A percentile compares a stretch with the other conserved stretches of the same genome.
These are phyloP conservation scores for Porites australiensis DNA, from an alignment of 64 coral and sea anemone species.

Conservation along the genomic window DNA sequence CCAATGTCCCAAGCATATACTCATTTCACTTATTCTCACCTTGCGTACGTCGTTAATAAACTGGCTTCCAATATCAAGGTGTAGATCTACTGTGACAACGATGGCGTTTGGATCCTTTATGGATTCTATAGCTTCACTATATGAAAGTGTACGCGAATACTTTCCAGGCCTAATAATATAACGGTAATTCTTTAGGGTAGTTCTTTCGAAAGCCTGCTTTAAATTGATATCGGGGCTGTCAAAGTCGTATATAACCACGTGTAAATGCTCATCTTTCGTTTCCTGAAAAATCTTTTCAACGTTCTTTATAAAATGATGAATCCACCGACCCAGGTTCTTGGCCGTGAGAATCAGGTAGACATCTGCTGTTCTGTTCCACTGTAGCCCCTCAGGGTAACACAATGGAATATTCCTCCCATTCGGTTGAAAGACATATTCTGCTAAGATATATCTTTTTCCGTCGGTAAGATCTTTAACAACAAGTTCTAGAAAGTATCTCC, in stretches of 20 bases:
- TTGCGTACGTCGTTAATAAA: slow-evolving; percentile 70
- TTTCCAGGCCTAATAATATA: not conserved
- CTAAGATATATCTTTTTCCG: not conserved
- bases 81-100: slow-evolving; percentile 53
- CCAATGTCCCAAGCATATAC: too few species aligned
- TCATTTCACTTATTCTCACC: slow-evolving; percentile 5
- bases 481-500: slow-evolving; percentile 57
- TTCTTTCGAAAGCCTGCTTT: not conserved
- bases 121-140: slow-evolving; percentile 3
- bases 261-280: slow-evolving; percentile 76
- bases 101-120: slow-evolving; percentile 59
- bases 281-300: slow-evolving; percentile 48
- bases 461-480: not conserved
- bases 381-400: slow-evolving; percentile 57
- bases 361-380: slow-evolving; percentile 78
- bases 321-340: slow-evolving; percentile 84
- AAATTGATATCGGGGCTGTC: slow-evolving; percentile 79
- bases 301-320: slow-evolving; percentile 90
- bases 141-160: slow-evolving; percentile 5
- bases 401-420: not conserved
- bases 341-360: slow-evolving; percentile 88
- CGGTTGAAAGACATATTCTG: slow-evolving; percentile 42
- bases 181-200: slow-evolving; percentile 6
- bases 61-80: slow-evolving; percentile 47
- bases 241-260: slow-evolving; percentile 82